These are phyloP conservation scores for Dromas ardeola DNA, from an alignment of 2,113 vertebrate genomes.

Conservation along the genomic window DNA sequence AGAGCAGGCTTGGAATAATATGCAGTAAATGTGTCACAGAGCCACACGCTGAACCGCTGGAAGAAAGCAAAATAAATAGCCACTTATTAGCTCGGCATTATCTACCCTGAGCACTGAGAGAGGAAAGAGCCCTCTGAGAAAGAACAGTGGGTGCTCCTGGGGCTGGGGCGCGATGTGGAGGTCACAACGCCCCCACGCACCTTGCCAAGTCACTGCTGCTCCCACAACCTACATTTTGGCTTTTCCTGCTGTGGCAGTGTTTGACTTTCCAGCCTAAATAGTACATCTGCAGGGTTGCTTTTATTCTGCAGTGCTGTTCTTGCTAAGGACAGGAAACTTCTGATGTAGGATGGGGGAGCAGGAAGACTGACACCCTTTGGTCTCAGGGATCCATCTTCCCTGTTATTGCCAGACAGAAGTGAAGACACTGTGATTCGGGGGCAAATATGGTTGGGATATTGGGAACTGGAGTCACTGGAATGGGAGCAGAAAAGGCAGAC, in stretches of 20 bases:
- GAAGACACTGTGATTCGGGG: background rate
- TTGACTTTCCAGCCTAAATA: background rate
- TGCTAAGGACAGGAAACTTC: background rate
- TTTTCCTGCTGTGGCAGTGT: fast-evolving
- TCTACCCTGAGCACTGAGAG: background rate
- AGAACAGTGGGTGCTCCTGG: background rate
- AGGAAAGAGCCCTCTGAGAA: background rate
- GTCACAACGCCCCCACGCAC: background rate
- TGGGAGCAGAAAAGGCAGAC: background rate
- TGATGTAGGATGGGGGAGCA: background rate
- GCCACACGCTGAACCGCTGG: fast-evolving
- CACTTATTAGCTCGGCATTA: background rate
- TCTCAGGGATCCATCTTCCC: background rate
- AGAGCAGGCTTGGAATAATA: background rate
- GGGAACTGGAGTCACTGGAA: background rate
- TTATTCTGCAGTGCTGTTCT: background rate
- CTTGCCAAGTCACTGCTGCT: background rate
- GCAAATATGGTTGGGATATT: background rate
- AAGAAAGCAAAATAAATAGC: background rate
- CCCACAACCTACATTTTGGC: background rate
- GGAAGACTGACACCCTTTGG: background rate
- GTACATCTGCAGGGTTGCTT: background rate
- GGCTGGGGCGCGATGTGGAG: fast-evolving
- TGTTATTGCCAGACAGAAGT: background rate
- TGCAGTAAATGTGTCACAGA: background rate